These are phyloP conservation scores for Amaurobius ferox DNA, from an alignment of 2,888 invertebrate species.

Conservation along the genomic window DNA sequence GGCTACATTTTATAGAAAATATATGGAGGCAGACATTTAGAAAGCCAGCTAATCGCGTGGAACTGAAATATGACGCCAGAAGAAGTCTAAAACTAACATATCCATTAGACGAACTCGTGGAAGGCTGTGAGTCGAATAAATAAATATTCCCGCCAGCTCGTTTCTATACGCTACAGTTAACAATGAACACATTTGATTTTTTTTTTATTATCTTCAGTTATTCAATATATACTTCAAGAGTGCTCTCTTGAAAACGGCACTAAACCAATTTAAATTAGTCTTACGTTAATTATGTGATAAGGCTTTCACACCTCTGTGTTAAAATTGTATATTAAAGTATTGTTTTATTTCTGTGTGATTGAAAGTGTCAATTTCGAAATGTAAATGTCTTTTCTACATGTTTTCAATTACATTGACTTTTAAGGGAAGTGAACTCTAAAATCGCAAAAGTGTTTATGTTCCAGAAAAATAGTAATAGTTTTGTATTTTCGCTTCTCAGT, in stretches of 20 bases:
- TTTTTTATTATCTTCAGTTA: not conserved
- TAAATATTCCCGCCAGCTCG: not conserved
- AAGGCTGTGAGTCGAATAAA: not conserved
- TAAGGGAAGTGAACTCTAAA: no score
- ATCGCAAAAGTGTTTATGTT: no score
- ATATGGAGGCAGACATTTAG: not conserved
- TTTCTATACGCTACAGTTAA: not conserved
- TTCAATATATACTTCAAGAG: not conserved
- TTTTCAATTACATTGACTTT: no score
- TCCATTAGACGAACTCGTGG: slow-evolving; percentile 9
- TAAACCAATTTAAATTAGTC: slow-evolving; percentile 6
- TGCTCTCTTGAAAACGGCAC: not conserved
- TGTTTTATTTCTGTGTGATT: no score
- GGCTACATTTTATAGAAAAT: not conserved
- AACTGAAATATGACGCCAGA: slow-evolving; percentile 14
- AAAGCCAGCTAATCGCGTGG: slow-evolving; percentile 11
- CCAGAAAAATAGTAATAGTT: no score
- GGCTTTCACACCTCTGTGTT: no score
- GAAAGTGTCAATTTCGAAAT: no score
- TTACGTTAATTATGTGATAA: no score
- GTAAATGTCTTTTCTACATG: no score
- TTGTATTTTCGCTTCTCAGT: no score
- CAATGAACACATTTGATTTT: not conserved
- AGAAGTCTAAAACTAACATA: slow-evolving; percentile 9
- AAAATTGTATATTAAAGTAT: no score